Evolutionary conservation across 2,113 vertebrate species (phyloP), one percentile per base, ranked within the genome.

Genomic region (Gavia stellata): DNA sequence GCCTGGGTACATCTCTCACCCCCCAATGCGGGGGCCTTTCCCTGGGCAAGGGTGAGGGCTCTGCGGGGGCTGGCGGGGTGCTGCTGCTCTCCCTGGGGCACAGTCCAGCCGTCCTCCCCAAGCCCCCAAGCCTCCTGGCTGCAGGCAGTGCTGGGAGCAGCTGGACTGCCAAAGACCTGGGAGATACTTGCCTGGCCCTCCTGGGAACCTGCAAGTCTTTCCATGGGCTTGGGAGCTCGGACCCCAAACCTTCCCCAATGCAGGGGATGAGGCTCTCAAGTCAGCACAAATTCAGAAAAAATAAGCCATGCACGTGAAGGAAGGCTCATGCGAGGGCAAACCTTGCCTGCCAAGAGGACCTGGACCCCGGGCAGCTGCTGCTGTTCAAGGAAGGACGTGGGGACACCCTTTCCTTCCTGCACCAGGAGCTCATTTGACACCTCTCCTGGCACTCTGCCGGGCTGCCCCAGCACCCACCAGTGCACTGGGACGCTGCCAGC

Each of bases 11-110:
- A 9, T 38, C 33, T 72, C 65, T 31, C 62, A 9, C 25, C 42
- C 65, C 56, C 66, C 0, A 0, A 7, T 1, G 3, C 0, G 3
- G 8, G 19, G 5, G 4, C 34, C 70, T 75, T 81, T 72, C 29
- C 79, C 33, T 2, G 3, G 24, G 26, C 23, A 31, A 40, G 12
- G 40, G 18, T 18, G 38, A 10, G 49, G 34, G 28, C 25, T 49
- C 17, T 47, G 7, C 3, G 0, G 36, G 34, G 24, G 33, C n/a
- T 3, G 8, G 45, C 1, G 2, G 21, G 34, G 16, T 5, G 31
- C 68, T 65, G 55, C 67, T 74, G 61, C 17, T 47, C 18, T 56
- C 33, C 36, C 28, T 36, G 40, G 18, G 12, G 17, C 78, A 62
- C 6, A 5, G 49, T 13, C 45, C 49, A 14, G 28, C 23, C 6